Evolutionary conservation across 2,888 invertebrate genomes (phyloP), one percentile per base, ranked within the genome.

Genomic region (Tenthredo notha): DNA sequence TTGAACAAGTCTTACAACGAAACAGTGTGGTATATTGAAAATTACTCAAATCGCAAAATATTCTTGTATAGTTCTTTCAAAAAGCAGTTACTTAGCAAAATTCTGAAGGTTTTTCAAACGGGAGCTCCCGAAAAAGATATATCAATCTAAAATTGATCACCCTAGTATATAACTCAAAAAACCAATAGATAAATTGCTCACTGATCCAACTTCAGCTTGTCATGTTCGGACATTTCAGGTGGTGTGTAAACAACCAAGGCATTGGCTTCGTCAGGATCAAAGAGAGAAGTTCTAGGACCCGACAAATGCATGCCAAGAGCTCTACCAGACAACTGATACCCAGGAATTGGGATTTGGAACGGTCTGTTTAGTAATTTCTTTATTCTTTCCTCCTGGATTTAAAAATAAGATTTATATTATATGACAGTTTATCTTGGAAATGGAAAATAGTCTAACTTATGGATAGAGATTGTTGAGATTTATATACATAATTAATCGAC

Each of bases 231-330:
- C 75, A 98, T 95, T 88, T 96, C 95, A 0, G 98, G 97, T 0
- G 99, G 99, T 0, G 95, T 94, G 91, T 97, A 98, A 77, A 99
- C 94, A 33, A 99, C 96, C 2, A 99, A 94, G 0, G 99, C 98
- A 92, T 98, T 98, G 3, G 98, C 98, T 89, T 97, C 98, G 89
- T 96, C 96, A 0, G 99, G 99, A 94, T 99, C 99, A 92, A 98
- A 98, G 12, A 99, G 94, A 0, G 99, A 95, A 87, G 97, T 95
- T 87, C 95, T 93, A 15, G 94, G 94, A 2, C 94, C 94, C 10
- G 94, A 91, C 25, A 95, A 93, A 77, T 96, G 95, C 86, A 98
- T 95, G 0, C 99, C 99, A 84, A 99, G 95, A 88, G 96, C 96
- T 92, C 97, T 96, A 85, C 96, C 95, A 10, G 96, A 96, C 33